Percentiles rank a stretch among this genome's conserved stretches.
Evolutionary conservation across 2,797 vertebrate species (phyloP).

Genomic region (Schizopygopsis malacanthus): DNA sequence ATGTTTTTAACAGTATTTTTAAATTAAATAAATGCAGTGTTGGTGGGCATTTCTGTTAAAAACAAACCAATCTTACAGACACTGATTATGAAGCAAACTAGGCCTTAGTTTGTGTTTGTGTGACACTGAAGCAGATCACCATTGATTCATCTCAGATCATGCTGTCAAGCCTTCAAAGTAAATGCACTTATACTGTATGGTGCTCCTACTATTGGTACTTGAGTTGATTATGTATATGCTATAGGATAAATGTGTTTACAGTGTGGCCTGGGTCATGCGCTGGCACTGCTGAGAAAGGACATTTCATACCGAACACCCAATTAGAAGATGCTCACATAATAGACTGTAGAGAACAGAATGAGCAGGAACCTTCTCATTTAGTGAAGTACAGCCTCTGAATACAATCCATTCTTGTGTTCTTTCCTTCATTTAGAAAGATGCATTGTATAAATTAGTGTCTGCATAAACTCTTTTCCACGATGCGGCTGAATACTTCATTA

Average conservation of each 20-base stretch:
- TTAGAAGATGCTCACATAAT: slow-evolving; percentile 5
- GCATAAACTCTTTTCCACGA: neutral
- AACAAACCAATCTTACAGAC: neutral
- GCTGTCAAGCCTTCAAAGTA: neutral
- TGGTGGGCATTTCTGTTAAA: neutral
- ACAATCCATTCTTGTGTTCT: slow-evolving; percentile 14
- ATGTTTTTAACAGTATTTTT: neutral
- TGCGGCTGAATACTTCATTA: neutral
- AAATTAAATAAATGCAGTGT: neutral
- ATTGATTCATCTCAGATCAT: neutral
- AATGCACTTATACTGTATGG: neutral
- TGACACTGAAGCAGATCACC: neutral
- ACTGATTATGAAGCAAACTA: neutral
- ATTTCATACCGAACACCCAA: slow-evolving; percentile 9
- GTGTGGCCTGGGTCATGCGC: neutral
- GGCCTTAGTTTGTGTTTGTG: too few species aligned
- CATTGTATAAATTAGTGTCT: neutral
- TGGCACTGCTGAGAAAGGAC: neutral
- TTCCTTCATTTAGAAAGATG: neutral
- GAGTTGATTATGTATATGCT: neutral
- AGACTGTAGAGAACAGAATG: neutral
- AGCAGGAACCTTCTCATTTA: slow-evolving; percentile 13
- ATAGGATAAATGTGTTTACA: neutral
- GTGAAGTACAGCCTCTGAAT: slow-evolving; percentile 13
- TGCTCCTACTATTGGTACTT: neutral